Evolutionary conservation across 2,888 invertebrate species (phyloP), one percentile per base, ranked within the genome.

Genomic region (Buathra laborator): DNA sequence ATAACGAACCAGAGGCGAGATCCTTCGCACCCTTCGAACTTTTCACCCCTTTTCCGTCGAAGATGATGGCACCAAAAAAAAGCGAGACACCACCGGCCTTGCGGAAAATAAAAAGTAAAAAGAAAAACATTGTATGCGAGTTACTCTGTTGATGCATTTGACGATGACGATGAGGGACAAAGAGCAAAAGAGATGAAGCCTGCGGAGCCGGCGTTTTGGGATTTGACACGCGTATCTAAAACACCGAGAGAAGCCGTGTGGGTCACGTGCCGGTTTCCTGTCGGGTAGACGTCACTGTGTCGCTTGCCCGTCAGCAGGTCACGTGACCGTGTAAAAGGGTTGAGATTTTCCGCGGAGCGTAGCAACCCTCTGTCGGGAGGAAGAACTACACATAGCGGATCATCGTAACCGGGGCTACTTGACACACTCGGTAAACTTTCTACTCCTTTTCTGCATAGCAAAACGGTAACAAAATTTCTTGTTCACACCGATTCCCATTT

Each of bases 211-310:
- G 86, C 91, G 91, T 90, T 92, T 90, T 89, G 92, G 92, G 92
- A 92, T 92, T 94, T 93, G 93, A 94, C 93, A 93, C 92, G 93
- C 92, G 93, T 93, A 92, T 91, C 92, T 91, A 92, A 93, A 93
- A 92, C 92, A 91, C 90, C 59, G 64, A 74, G 83, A 70, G 64
- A 68, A 43, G 43, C 53, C 24, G 71, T 80, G 66, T 44, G 85
- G 87, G 91, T 90, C 92, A 91, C 92, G 92, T 92, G 92, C 85
- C 91, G 84, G 82, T 67, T 84, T 82, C 76, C 84, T 87, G 89
- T 83, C 85, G 83, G 84, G 81, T 89, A 87, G 82, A 74, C 81
- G 82, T 80, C 86, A 76, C 81, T 70, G 85, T 74, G 83, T 86
- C 87, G 84, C 88, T 84, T 84, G 81, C 76, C 88, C 89, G 90